Base-by-base conservation (phyloP, 2,888 invertebrate genomes). In the Lissocephala sabroskyi region DNA sequence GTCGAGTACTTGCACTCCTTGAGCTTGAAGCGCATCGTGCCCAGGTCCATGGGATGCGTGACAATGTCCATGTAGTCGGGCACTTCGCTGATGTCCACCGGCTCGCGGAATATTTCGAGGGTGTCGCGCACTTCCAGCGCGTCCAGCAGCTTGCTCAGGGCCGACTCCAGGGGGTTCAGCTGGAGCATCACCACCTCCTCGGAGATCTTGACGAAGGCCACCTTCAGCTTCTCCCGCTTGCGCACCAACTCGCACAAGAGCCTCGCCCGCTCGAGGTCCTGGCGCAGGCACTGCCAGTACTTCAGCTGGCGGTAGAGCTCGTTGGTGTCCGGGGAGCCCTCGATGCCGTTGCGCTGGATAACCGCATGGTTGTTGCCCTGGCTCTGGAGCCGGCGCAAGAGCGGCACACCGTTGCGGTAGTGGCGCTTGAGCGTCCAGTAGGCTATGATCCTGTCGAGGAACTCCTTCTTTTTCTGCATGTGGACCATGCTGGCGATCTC, bases 351-450 rank as follows among this genome's bases (percentile, higher is more conserved):
- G 39, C 88, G 87, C 61, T 88, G 80, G 17, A 83, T 86, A 18
- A 87, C 86, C 10, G 85, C 82, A 56, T 84, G 83, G 49, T 81
- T 86, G 75, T 86, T 77, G 65, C 87, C 63, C 85, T 85, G 83
- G 53, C 90, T 90, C 76, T 96, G 96, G 19, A 96, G 85, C 4
- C 98, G 86, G 35, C 98, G 85, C 51, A 99, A 84, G 51, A 99
- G 86, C 0, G 99, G 98, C 6, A 98, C 98, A 0, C 99, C 99
- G 79, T 98, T 97, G 41, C 98, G 86, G 56, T 93, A 93, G 80
- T 97, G 96, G 1, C 99, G 86, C 84, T 99, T 99, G 35, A 98
- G 86, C 2, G 96, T 98, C 99, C 99, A 99, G 81, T 98, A 99
- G 1, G 96, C 94, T 46, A 98, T 91, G 10, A 99, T 86, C 2